Conservation (phyloP, 2,888 invertebrate species). For the Leptinotarsa tumamoca region DNA sequence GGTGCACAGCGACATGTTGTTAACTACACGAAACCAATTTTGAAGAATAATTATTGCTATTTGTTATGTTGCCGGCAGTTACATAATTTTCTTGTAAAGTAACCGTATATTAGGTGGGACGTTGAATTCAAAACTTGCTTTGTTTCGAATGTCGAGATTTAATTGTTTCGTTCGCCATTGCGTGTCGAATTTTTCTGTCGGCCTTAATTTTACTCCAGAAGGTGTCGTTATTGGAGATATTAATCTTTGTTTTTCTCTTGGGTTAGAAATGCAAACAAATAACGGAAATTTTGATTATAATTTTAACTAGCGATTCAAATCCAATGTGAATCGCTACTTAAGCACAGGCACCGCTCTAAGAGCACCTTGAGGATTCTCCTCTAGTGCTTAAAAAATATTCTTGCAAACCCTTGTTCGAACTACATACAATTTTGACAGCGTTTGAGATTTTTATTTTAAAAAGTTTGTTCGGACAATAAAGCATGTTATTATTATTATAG, state of each 20-base stretch:
- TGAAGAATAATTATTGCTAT: slow-evolving; percentile 18
- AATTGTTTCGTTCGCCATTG: neutral
- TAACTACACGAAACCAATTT: slow-evolving; percentile 31
- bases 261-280: neutral
- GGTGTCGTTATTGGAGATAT: neutral
- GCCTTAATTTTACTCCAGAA: neutral
- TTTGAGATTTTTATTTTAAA: too few species aligned
- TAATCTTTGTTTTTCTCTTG: neutral
- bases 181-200: slow-evolving; percentile 6
- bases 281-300: neutral
- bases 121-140: slow-evolving; percentile 22
- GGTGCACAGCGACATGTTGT: slow-evolving; percentile 27
- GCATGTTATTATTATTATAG: too few species aligned
- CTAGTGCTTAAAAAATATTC: too few species aligned
- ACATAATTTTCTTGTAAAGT: slow-evolving; percentile 29
- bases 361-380: too few species aligned
- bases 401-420: too few species aligned
- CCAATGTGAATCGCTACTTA: too few species aligned
- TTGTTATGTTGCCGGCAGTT: slow-evolving; percentile 11
- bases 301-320: too few species aligned
- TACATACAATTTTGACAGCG: too few species aligned
- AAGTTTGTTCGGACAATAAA: too few species aligned
- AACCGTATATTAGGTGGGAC: slow-evolving; percentile 25
- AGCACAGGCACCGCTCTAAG: too few species aligned
- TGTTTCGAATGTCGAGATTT: slow-evolving; percentile 16